Evolutionary conservation across 2,113 vertebrate species (phyloP).

Genomic region (Arenaria interpres): DNA sequence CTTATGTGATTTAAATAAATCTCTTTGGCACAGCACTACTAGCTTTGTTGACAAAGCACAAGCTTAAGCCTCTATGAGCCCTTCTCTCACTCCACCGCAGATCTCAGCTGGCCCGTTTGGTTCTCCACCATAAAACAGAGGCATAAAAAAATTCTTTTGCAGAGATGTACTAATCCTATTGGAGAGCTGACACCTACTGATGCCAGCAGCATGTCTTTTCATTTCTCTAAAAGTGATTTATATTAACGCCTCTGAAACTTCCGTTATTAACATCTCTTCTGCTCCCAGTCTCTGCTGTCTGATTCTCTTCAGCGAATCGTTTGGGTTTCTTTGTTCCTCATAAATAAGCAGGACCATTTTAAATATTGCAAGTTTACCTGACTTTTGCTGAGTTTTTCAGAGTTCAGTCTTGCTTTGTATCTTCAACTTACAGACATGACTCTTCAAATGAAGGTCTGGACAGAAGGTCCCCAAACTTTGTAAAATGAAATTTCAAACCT

Average conservation of each 20-base stretch:
- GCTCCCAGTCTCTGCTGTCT: not conserved
- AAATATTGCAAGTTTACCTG: not conserved
- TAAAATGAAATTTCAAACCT: not conserved
- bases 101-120: not conserved
- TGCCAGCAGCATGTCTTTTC: not conserved
- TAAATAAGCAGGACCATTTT: not conserved
- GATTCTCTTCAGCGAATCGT: not conserved
- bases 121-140: not conserved
- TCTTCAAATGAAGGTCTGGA: not conserved
- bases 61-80: not conserved
- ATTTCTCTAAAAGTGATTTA: not conserved
- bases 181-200: not conserved
- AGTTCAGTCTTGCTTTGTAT: not conserved
- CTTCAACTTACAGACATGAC: not conserved
- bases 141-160: not conserved
- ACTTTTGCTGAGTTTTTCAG: not conserved
- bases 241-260: not conserved
- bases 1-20: not conserved
- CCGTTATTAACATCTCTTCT: not conserved
- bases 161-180: not conserved
- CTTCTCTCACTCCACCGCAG: not conserved
- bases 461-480: not conserved
- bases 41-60: not conserved
- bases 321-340: not conserved
- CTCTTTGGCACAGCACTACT: not conserved